A percentile compares a stretch with the other conserved stretches of the same genome.
phyloP scores from a whole-genome alignment of 2,113 vertebrate genomes.

The Larimichthys crocea region DNA sequence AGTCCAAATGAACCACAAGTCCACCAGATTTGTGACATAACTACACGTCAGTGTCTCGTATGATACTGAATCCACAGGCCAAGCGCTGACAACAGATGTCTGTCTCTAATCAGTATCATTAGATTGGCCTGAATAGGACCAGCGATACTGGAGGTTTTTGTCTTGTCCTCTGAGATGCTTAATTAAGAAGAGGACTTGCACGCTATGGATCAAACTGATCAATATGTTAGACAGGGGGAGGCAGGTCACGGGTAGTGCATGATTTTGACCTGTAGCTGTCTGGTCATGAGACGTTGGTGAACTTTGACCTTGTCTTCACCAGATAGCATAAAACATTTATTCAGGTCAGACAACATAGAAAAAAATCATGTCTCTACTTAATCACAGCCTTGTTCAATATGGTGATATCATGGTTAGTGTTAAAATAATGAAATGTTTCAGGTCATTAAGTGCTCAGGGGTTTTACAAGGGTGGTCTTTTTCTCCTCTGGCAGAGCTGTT shows the following conservation, averaged over 20 bases:
- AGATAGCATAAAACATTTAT: slow-evolving; percentile 20
- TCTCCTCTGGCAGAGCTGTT: not conserved
- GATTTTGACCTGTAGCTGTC: slow-evolving; percentile 59
- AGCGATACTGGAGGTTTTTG: slow-evolving; percentile 6
- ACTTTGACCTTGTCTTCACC: slow-evolving; percentile 58
- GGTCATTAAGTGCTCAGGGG: not conserved
- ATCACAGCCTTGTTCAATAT: slow-evolving; percentile 33
- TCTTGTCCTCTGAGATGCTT: slow-evolving; percentile 32
- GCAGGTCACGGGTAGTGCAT: not conserved
- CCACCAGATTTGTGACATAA: not conserved
- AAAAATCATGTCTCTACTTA: slow-evolving; percentile 43
- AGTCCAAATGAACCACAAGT: not conserved
- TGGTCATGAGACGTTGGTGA: slow-evolving; percentile 62
- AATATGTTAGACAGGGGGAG: slow-evolving; percentile 47
- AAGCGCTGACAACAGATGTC: slow-evolving; percentile 55
- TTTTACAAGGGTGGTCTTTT: slow-evolving; percentile 12
- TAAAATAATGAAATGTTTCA: slow-evolving; percentile 21
- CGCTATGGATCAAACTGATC: slow-evolving; percentile 42
- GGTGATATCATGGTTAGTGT: slow-evolving; percentile 19
- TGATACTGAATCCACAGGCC: not conserved
- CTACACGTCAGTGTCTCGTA: not conserved
- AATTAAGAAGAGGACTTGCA: slow-evolving; percentile 37
- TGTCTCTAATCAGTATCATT: slow-evolving; percentile 57
- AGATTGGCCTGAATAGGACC: slow-evolving; percentile 15
- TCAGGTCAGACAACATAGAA: slow-evolving; percentile 1